A percentile compares a stretch with the other conserved stretches of the same genome.
Evolutionary conservation across 1,140 invertebrate genomes (phyloP).

Genomic region (Zaprionus nigranus): DNA sequence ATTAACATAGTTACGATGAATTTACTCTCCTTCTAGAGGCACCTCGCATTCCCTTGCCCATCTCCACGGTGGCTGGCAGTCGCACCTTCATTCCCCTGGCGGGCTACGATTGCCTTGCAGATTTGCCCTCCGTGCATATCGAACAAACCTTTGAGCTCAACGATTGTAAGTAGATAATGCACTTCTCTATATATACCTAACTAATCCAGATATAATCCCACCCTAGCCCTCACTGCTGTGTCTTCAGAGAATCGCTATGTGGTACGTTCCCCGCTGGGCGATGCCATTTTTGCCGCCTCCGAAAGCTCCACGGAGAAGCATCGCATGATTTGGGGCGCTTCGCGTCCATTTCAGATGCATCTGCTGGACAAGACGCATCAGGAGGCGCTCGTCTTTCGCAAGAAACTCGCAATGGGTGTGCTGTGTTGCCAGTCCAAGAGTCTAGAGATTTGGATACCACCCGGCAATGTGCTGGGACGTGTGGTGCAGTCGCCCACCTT

Average conservation of each 20-base stretch:
- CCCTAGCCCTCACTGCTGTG: conserved; percentile 72
- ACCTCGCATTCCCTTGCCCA: conserved; percentile 70
- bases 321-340: conserved; percentile 87
- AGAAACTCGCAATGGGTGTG: conserved; percentile 85
- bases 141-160: conserved; percentile 84
- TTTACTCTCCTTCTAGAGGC: conserved; percentile 25
- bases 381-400: conserved; percentile 87
- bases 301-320: conserved; percentile 86
- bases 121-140: conserved; percentile 82
- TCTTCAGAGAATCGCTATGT: conserved; percentile 88
- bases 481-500: conserved; percentile 85
- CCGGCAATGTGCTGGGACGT: conserved; percentile 85
- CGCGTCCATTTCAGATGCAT: conserved; percentile 86
- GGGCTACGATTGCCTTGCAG: conserved; percentile 76
- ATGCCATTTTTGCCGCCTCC: conserved; percentile 87
- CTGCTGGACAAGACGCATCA: conserved; percentile 88
- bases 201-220: neutral
- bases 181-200: neutral
- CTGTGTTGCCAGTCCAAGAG: conserved; percentile 73
- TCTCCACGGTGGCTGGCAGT: conserved; percentile 66
- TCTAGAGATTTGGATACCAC: conserved; percentile 85
- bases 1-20: neutral
- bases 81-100: conserved; percentile 74
- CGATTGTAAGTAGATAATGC: conserved; percentile 50
- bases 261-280: conserved; percentile 87